Conservation (phyloP, 2,797 vertebrate species). For the Fringilla coelebs region DNA sequence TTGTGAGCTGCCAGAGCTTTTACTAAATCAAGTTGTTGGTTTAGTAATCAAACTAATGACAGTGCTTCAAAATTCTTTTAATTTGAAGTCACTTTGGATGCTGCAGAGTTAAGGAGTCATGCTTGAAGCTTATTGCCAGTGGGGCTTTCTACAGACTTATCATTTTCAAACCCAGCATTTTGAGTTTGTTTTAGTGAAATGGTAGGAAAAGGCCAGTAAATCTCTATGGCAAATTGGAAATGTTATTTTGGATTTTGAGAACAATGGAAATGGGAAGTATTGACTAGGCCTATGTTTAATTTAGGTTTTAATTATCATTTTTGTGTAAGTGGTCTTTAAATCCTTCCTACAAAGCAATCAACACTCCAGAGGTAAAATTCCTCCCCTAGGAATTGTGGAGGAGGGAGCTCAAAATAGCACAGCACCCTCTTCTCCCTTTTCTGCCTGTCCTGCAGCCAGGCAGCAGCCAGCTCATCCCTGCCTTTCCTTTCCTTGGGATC, state of each 20-base stretch:
- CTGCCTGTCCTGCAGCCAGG: not conserved
- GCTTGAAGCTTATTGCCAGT: not conserved
- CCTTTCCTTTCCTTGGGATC: not conserved
- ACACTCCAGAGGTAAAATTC: constrained; percentile 32
- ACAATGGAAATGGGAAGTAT: not conserved
- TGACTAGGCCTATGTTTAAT: constrained; percentile 1
- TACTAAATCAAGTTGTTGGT: not conserved
- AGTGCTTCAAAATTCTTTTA: not conserved
- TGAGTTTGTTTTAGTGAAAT: not conserved
- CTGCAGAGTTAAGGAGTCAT: not conserved
- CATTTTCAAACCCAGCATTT: not conserved
- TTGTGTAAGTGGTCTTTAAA: constrained; percentile 14
- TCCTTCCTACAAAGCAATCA: constrained; percentile 1
- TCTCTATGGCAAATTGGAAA: not conserved
- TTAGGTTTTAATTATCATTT: constrained; percentile 30
- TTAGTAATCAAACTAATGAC: not conserved
- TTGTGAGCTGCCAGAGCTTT: not conserved
- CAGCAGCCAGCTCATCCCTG: not conserved
- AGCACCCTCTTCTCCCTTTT: not conserved
- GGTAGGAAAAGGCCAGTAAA: not conserved
- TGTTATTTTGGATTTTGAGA: not conserved
- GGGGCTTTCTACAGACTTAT: not conserved
- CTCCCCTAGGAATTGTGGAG: constrained; percentile 29
- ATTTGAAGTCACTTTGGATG: not conserved
- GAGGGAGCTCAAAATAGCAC: constrained; percentile 39